Base-by-base conservation (phyloP, 2,888 invertebrate genomes). In the Drosophila villosipedis region DNA sequence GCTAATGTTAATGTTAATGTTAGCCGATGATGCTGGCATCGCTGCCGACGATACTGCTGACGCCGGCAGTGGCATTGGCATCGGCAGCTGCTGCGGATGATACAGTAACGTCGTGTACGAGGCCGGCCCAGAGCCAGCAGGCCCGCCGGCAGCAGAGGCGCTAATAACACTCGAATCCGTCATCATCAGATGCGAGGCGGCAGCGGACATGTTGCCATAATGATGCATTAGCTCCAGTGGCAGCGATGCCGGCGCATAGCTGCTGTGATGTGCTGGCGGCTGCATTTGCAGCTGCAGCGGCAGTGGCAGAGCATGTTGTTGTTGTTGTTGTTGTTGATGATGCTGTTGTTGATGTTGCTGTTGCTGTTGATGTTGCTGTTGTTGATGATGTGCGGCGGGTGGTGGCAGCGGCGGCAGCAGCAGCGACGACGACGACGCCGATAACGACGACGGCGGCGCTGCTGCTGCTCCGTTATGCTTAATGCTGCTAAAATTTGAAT, bases 181-280 rank as follows among this genome's bases (percentile, higher is more conserved):
- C 91, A 93, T 92, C 93, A 93, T 93, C 3, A 93, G 89, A 77
- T 93, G 92, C 12, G 92, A 91, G 59, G 92, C 90, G n/a, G 93
- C 89, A 4, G 84, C 88, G 14, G 92, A 87, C 64, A 92, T 81
- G 55, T 89, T 89, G 65, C 84, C 79, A 74, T 92, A 92, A 50
- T 84, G 82, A 65, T 82, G 84, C 67, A 90, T 90, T 72, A 93
- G 80, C 75, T 93, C 93, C 62, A 93, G 87, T 53, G 93, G 93
- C 82, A 93, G 88, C 72, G 94, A 93, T 43, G 90, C 89, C 57
- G 93, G 93, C 39, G 93, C 93, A 89, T 91, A 93, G 76, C 87
- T 93, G 61, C 87, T 93, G 61, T 90, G 90, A 72, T 91, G 85
- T 79, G 16, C 47, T 47, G 82, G 82, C 72, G 25, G 57, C 57